Percentiles rank a stretch among this genome's conserved stretches.
These are phyloP conservation scores for Podabrus alpinus DNA, from an alignment of 2,888 invertebrate genomes.

Conservation along the genomic window DNA sequence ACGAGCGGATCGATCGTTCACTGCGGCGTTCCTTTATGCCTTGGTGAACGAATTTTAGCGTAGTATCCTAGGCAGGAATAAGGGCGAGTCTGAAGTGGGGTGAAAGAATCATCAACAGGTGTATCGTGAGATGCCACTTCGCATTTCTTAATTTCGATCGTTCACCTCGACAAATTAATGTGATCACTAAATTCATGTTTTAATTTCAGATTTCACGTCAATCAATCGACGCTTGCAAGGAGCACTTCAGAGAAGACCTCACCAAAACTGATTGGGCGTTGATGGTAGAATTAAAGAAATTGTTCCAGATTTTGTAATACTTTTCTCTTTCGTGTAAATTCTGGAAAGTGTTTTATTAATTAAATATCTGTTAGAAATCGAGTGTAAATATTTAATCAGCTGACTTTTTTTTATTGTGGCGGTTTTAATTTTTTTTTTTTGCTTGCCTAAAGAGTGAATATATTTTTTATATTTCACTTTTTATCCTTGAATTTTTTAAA, in stretches of 20 bases:
- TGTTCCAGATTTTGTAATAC: conserved; percentile 89
- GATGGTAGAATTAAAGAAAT: conserved; percentile 97
- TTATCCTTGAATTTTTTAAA: neutral
- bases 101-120: neutral
- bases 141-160: neutral
- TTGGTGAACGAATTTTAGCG: neutral
- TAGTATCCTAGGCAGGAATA: neutral
- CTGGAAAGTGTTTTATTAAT: neutral
- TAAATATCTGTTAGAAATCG: neutral
- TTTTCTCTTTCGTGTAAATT: neutral
- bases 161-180: neutral
- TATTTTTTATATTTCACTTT: neutral
- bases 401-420: neutral
- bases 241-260: conserved; percentile 97
- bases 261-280: conserved; percentile 97
- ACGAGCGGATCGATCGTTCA: neutral
- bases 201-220: conserved; percentile 88
- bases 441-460: neutral
- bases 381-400: neutral
- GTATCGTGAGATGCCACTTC: neutral
- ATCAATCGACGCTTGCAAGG: conserved; percentile 98
- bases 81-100: neutral
- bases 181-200: neutral
- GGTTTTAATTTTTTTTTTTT: neutral
- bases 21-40: neutral